These are phyloP conservation scores for Agrilus mali DNA, from an alignment of 2,888 invertebrate genomes.

Conservation along the genomic window DNA sequence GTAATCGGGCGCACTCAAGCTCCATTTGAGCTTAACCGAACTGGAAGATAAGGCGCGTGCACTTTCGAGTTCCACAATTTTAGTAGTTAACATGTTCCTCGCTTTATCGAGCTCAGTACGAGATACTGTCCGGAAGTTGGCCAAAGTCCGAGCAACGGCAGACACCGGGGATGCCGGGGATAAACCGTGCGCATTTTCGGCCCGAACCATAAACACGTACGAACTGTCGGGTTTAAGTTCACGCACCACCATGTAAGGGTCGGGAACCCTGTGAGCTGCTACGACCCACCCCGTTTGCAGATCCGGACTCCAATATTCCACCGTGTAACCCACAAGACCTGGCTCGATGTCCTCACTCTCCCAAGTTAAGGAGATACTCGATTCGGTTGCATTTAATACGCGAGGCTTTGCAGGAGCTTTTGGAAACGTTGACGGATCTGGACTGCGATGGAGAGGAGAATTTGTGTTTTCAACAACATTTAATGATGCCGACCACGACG, in stretches of 20 bases:
- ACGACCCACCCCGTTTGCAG: slow-evolving; percentile 66
- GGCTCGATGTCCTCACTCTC: slow-evolving; percentile 40
- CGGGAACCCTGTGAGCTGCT: slow-evolving; percentile 53
- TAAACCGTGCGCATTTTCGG: slow-evolving; percentile 75
- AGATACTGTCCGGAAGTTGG: slow-evolving; percentile 53
- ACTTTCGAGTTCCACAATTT: slow-evolving; percentile 60
- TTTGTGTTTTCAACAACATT: slow-evolving; percentile 46
- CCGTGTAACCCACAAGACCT: slow-evolving; percentile 51
- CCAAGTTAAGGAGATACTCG: slow-evolving; percentile 49
- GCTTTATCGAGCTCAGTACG: slow-evolving; percentile 68
- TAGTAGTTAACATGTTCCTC: slow-evolving; percentile 61
- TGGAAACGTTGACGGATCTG: slow-evolving; percentile 58
- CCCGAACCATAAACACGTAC: slow-evolving; percentile 75
- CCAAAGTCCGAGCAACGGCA: slow-evolving; percentile 53
- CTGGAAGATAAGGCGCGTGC: slow-evolving; percentile 41
- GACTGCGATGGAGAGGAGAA: slow-evolving; percentile 52
- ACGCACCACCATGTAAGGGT: slow-evolving; percentile 56
- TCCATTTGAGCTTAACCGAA: slow-evolving; percentile 42
- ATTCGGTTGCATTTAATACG: slow-evolving; percentile 53
- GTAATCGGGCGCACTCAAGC: slow-evolving; percentile 30
- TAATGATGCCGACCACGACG: slow-evolving; percentile 66
- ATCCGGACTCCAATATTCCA: slow-evolving; percentile 67
- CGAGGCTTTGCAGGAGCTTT: slow-evolving; percentile 60
- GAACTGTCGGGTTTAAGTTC: slow-evolving; percentile 66
- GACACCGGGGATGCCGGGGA: slow-evolving; percentile 71